phyloP scores from a whole-genome alignment of 2,888 invertebrate species.

The Drosophila subsilvestris region DNA sequence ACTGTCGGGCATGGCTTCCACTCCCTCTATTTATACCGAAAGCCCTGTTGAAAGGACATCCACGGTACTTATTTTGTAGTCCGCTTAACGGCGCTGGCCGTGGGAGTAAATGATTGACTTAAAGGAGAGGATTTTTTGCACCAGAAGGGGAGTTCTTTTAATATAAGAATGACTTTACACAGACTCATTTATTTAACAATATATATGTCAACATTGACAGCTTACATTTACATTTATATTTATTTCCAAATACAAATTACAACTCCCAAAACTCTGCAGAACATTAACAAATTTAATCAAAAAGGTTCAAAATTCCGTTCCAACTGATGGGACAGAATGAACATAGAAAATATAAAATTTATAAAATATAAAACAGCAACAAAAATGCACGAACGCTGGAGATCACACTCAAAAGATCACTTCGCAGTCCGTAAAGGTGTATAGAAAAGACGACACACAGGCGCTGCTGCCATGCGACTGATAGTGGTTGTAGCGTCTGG shows the following conservation, averaged over 20 bases:
- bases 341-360: neutral
- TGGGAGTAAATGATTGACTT: neutral
- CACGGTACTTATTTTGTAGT: neutral
- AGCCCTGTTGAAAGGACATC: neutral
- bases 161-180: too few relatives aligned
- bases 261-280: neutral
- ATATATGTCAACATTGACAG: too few relatives aligned
- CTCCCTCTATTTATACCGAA: neutral
- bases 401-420: constrained; percentile 21
- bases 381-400: neutral
- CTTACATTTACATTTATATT: too few relatives aligned
- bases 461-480: constrained; percentile 56
- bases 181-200: too few relatives aligned
- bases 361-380: neutral
- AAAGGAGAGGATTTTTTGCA: neutral
- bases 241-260: neutral
- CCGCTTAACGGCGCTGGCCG: neutral
- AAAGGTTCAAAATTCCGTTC: neutral
- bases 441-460: constrained; percentile 56
- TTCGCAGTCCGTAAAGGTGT: constrained; percentile 55
- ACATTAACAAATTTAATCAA: neutral
- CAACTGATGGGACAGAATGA: neutral
- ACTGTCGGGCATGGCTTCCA: neutral
- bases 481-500: constrained; percentile 52
- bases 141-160: neutral